Conservation (phyloP, 2,113 vertebrate genomes). For the Microcebus griseorufus region DNA sequence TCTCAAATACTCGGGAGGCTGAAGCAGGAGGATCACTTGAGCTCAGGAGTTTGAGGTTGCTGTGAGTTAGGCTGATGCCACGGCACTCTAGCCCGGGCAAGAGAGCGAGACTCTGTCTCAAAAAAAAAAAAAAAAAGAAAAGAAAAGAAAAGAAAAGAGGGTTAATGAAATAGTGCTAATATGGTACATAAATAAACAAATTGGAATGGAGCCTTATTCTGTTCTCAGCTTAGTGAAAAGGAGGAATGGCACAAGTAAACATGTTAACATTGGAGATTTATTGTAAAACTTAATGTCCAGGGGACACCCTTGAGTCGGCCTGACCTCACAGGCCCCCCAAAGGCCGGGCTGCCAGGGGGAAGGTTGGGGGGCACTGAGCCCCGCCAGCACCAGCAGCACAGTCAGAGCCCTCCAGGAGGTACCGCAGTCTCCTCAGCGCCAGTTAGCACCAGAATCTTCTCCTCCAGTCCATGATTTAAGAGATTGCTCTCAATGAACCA, state of each 20-base stretch:
- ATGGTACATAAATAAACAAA: background rate
- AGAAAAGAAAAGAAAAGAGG: background rate
- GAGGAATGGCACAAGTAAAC: background rate
- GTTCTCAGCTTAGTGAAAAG: background rate
- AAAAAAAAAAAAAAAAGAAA: background rate
- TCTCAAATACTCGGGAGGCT: too few relatives aligned
- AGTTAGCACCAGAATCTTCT: background rate
- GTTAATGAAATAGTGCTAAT: background rate
- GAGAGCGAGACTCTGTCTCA: too few relatives aligned
- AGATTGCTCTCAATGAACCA: background rate
- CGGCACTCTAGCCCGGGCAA: too few relatives aligned
- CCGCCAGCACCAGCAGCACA: background rate
- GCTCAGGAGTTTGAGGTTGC: too few relatives aligned
- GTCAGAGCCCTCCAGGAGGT: too few relatives aligned
- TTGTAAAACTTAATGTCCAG: background rate
- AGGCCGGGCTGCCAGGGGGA: background rate
- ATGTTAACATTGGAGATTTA: background rate
- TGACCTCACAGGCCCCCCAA: background rate
- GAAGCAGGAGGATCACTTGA: too few relatives aligned
- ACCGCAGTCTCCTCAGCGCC: fast-evolving
- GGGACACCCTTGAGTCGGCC: too few relatives aligned
- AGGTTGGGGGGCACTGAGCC: fast-evolving
- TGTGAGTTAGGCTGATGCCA: too few relatives aligned
- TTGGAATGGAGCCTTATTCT: background rate
- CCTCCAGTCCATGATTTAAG: background rate